Evolutionary conservation across 2,797 vertebrate genomes (phyloP).

Genomic region (Falco peregrinus): DNA sequence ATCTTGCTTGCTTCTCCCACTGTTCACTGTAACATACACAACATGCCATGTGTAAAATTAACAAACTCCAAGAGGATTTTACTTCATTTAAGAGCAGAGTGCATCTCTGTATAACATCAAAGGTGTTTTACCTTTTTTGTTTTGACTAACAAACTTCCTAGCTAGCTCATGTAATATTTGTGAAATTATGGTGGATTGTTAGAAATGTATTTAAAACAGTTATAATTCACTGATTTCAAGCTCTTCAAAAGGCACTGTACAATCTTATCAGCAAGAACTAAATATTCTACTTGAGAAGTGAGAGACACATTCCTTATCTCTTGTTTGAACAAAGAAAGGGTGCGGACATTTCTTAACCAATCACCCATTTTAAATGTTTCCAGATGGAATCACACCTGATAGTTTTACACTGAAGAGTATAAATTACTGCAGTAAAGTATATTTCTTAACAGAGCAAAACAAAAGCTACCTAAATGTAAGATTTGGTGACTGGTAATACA

Average conservation of each 20-base stretch:
- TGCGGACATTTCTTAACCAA: constrained; percentile 13
- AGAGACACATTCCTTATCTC: constrained; percentile 37
- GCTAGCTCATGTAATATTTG: not conserved
- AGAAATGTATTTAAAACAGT: not conserved
- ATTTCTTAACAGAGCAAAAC: not conserved
- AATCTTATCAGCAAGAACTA: constrained; percentile 7
- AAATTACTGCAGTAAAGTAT: not conserved
- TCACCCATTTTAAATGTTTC: constrained; percentile 7
- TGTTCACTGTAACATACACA: not conserved
- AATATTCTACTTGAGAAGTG: constrained; percentile 15
- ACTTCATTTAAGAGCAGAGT: not conserved
- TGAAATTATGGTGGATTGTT: not conserved
- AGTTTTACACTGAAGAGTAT: not conserved
- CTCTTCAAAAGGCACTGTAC: constrained; percentile 12
- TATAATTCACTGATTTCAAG: not conserved
- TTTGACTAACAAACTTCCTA: not conserved
- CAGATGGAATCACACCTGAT: constrained; percentile 26
- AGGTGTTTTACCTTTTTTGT: not conserved
- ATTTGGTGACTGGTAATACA: not conserved
- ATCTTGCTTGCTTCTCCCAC: not conserved
- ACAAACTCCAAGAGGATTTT: not conserved
- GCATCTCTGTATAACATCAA: not conserved
- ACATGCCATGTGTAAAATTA: not conserved
- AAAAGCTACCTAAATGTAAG: not conserved
- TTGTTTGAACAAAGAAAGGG: constrained; percentile 14